Evolutionary conservation across 2,888 invertebrate species (phyloP).

Genomic region (Melieria picta): DNA sequence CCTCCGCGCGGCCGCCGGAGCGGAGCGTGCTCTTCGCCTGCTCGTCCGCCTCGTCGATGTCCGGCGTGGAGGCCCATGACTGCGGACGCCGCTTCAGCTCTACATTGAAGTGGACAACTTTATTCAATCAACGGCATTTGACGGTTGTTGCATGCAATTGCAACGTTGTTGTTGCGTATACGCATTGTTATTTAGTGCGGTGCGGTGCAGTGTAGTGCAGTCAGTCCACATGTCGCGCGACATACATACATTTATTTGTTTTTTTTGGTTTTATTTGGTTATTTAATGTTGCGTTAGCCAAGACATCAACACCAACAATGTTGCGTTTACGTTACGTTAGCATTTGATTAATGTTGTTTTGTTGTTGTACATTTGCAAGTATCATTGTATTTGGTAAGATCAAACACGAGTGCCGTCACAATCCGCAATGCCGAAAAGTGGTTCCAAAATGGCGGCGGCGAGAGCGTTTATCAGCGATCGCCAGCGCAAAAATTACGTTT

Average conservation of each 20-base stretch:
- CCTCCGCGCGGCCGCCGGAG: constrained; percentile 44
- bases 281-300: neutral
- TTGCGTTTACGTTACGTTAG: constrained; percentile 13
- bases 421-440: too few species aligned
- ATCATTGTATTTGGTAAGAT: too few species aligned
- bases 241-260: constrained; percentile 10
- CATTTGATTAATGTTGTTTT: neutral
- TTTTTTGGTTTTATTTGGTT: constrained; percentile 18
- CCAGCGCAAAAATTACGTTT: too few species aligned
- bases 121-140: constrained; percentile 6
- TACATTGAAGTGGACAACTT: constrained; percentile 67
- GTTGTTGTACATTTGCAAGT: too few species aligned
- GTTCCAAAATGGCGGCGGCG: too few species aligned
- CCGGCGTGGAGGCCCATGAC: constrained; percentile 87
- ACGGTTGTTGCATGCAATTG: constrained; percentile 16
- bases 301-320: neutral
- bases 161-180: neutral
- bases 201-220: constrained; percentile 21
- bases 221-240: constrained; percentile 18
- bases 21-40: constrained; percentile 27
- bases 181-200: constrained; percentile 3
- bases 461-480: too few species aligned
- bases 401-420: too few species aligned
- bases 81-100: constrained; percentile 66
- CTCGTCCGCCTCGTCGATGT: constrained; percentile 71